Evolutionary conservation across 2,888 invertebrate genomes (phyloP), one percentile per base, ranked within the genome.

Genomic region (Eustalomyia histrio): DNA sequence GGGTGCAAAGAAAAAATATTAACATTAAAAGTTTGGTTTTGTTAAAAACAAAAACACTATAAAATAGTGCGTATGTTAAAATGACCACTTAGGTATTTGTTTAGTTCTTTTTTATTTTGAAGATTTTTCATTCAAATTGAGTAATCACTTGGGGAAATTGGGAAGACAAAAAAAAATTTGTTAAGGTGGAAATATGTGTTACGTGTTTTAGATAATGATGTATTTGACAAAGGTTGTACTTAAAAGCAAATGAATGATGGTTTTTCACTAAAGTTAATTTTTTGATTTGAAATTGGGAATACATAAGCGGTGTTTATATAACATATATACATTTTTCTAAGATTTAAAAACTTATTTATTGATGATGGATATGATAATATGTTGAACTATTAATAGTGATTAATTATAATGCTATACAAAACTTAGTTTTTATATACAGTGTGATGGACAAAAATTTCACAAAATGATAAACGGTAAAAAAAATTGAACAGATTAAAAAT

Each of bases 1-100:
- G 87, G 88, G 87, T 87, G 87, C 84, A 86, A 86, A 87, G 87
- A 87, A 79, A 71, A 87, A 87, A 86, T 88, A 87, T 87, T 85
- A 86, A 83, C 83, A 84, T 73, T 79, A 84, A 84, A 76, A 64
- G n/a, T 75, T 67, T 64, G 17, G n/a, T 61, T 52, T 58, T 16
- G 18, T 29, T 7, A 35, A 76, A 63, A 47, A 68, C 57, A 61
- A 33, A 55, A 58, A 57, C 43, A n/a, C n/a, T 39, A 39, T 39
- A 39, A 39, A 12, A 39, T 39, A n/a, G 10, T 7, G 14, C 55
- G 55, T 67, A 52, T 69, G 61, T 39, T 43, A 63, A 61, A 63
- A n/a, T 21, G 60, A 61, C 53, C 60, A 72, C 60, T 61, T 72
- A 52, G 6, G 17, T 50, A 53, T 60, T 53, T 35, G 63, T 53